phyloP scores from a whole-genome alignment of 2,797 vertebrate genomes.

The Epinephelus coioides region DNA sequence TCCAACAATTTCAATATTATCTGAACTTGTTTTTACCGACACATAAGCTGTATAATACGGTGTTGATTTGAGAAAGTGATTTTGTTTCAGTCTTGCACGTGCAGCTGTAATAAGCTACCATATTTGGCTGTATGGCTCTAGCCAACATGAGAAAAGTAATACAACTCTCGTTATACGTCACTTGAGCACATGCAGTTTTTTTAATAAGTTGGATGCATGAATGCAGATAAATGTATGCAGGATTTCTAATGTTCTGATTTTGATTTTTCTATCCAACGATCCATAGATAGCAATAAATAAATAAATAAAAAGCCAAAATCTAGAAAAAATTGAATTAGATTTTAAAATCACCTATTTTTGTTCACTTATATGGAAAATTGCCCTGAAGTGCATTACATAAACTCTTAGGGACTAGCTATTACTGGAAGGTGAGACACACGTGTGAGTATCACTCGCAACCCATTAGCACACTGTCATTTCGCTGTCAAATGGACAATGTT shows the following conservation, averaged over 20 bases:
- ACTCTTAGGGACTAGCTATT: background rate
- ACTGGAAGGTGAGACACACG: background rate
- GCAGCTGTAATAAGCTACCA: background rate
- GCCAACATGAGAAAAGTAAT: background rate
- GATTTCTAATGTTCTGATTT: background rate
- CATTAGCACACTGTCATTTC: slow-evolving; percentile 19
- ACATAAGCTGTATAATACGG: background rate
- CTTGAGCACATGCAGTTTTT: background rate
- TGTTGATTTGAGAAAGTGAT: background rate
- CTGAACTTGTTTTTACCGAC: background rate
- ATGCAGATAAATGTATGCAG: background rate
- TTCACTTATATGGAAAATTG: background rate
- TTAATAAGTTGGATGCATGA: background rate
- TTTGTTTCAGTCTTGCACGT: background rate
- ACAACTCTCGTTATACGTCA: background rate
- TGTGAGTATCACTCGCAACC: slow-evolving; percentile 4
- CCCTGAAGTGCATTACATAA: background rate
- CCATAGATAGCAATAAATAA: background rate
- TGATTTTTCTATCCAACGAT: background rate
- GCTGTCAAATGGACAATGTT: slow-evolving; percentile 17
- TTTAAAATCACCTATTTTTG: too few species aligned
- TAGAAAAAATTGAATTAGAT: background rate
- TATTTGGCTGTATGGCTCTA: background rate
- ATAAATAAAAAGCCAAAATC: background rate
- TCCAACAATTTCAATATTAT: background rate